phyloP scores from a whole-genome alignment of 1,140 invertebrate genomes.

The Heterodera schachtii region DNA sequence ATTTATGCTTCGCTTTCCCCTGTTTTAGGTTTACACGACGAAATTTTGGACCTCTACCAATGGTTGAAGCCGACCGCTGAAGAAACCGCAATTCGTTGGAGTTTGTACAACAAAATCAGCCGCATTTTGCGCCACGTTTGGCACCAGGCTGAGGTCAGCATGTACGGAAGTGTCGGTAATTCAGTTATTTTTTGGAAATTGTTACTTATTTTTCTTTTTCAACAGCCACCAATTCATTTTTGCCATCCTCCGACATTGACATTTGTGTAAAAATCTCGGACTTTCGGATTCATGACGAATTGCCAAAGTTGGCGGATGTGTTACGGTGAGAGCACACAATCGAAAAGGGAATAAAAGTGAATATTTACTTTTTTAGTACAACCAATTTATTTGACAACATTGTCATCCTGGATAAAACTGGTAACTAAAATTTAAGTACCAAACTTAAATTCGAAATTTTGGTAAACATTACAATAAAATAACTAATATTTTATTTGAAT shows the following conservation, averaged over 20 bases:
- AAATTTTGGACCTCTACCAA: constrained; percentile 53
- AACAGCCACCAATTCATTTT: constrained; percentile 42
- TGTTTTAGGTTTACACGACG: constrained; percentile 46
- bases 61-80: constrained; percentile 51
- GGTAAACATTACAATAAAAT: too few relatives aligned
- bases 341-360: neutral
- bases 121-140: constrained; percentile 17
- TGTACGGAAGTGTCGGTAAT: constrained; percentile 28
- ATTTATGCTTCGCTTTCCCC: too few relatives aligned
- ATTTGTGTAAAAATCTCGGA: constrained; percentile 21
- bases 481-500: too few relatives aligned
- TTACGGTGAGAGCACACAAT: neutral
- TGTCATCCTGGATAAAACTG: constrained; percentile 28
- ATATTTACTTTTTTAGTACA: constrained; percentile 18
- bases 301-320: constrained; percentile 22
- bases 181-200: neutral
- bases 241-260: constrained; percentile 46
- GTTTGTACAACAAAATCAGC: constrained; percentile 21
- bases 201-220: neutral
- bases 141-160: constrained; percentile 12
- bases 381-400: constrained; percentile 28
- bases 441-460: too few relatives aligned
- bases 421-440: neutral
- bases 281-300: constrained; percentile 23
- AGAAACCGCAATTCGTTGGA: constrained; percentile 26